Evolutionary conservation across 2,797 vertebrate genomes (phyloP), one percentile per base, ranked within the genome.

Genomic region (Macropus fuliginosus): DNA sequence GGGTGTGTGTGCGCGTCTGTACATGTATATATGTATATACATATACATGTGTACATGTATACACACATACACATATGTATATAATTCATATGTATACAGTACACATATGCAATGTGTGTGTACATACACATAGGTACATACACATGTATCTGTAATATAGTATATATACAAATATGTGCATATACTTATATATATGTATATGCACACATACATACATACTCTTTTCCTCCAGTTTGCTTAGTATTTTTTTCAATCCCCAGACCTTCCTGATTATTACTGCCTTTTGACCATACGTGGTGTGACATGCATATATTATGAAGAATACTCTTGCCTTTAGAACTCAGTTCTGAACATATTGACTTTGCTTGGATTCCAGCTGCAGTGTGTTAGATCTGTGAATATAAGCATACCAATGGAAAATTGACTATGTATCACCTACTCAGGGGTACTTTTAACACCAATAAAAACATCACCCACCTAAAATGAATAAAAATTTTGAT

Each of bases 401-500:
- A 91, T 91, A 91, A 18, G n/a, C 2, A 54, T 52, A 54, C 92
- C 50, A 66, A 40, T 89, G 28, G 54, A 27, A 55, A 28, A 91
- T 91, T 46, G 95, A 34, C 91, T 54, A 31, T 21, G 31, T 94
- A 50, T 89, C 50, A 21, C 52, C 93, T 94, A 92, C 87, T 91
- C 81, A 50, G 40, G 16, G 34, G 27, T n/a, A 11, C 74, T 11
- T 8, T 50, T 8, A 96, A 74, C 21, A 27, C 97, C 94, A 91
- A 91, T 90, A 59, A 95, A 28, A 94, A 18, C 5, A 14, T 29
- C 14, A 0, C 91, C 91, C 96, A 46, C 54, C 56, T 29, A 89
- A 94, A n/a, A 94, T 34, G 52, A 74, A 74, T 74, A 27, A 11
- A 66, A 87, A 87, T 50, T 46, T 46, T 50, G 40, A 81, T 10